Evolutionary conservation across 2,797 vertebrate genomes (phyloP).

Genomic region (Peromyscus attwateri): DNA sequence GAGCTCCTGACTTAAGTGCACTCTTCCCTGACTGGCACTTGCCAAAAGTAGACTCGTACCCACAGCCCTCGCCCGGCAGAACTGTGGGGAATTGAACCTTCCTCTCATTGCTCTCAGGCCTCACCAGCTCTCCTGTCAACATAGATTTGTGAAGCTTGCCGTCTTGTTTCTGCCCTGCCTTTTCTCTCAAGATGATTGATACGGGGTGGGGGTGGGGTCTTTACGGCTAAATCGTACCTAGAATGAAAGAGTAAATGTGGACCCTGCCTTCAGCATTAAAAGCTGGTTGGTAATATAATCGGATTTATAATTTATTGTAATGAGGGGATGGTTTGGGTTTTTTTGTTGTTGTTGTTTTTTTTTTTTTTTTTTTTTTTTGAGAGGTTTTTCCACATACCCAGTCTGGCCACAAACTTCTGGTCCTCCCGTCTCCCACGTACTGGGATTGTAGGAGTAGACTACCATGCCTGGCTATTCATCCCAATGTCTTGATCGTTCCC

Average conservation of each 20-base stretch:
- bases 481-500: not conserved
- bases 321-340: not conserved
- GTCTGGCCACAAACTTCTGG: not conserved
- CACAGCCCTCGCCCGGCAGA: not conserved
- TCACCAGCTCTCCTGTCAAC: conserved; percentile 9
- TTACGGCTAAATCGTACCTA: not conserved
- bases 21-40: not conserved
- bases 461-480: not conserved
- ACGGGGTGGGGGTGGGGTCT: not conserved
- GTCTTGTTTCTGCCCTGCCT: not conserved
- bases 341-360: not conserved
- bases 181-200: not conserved
- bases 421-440: not conserved
- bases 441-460: not conserved
- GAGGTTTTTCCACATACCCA: not conserved
- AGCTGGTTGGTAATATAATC: conserved; percentile 32
- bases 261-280: conserved; percentile 41
- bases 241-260: not conserved
- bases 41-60: not conserved
- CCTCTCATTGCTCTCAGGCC: not conserved
- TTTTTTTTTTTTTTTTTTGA: not conserved
- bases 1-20: conserved; percentile 6
- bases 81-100: not conserved
- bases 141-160: conserved; percentile 9
- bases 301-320: not conserved